phyloP scores from a whole-genome alignment of 1,140 invertebrate genomes.

The Polypedilum vanderplanki region DNA sequence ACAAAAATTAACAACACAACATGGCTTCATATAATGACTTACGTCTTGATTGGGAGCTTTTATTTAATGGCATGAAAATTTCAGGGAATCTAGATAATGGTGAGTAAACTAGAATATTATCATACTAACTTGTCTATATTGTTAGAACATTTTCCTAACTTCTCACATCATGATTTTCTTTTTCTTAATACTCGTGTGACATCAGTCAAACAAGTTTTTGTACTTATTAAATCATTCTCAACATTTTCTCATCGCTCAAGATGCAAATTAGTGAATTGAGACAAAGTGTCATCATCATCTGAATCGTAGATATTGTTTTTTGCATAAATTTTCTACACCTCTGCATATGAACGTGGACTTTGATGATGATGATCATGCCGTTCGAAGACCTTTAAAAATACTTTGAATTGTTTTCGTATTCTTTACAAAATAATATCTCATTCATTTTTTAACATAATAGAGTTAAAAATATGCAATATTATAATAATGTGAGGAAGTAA shows the following conservation, averaged over 20 bases:
- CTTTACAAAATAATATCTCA: no score
- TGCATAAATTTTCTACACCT: slow-evolving; percentile 9
- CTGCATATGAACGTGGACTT: not conserved
- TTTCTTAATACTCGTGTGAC: not conserved
- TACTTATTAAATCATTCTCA: not conserved
- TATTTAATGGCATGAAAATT: not conserved
- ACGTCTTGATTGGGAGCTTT: not conserved
- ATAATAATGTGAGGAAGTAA: no score
- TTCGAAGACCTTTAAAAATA: not conserved
- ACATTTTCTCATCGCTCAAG: slow-evolving; percentile 11
- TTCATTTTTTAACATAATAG: no score
- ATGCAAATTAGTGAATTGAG: slow-evolving; percentile 6
- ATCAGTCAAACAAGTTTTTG: not conserved
- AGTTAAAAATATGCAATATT: no score
- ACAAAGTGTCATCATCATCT: slow-evolving; percentile 9
- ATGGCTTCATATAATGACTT: slow-evolving; percentile 9
- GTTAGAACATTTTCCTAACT: no score
- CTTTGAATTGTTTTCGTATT: no score
- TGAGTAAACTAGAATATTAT: not conserved
- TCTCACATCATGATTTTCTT: no score
- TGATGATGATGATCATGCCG: not conserved
- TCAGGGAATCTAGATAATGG: not conserved
- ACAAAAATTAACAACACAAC: not conserved
- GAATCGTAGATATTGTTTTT: not conserved
- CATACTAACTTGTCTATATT: no score